These are phyloP conservation scores for Protodeltote pygarga DNA, from an alignment of 2,888 invertebrate species.

Conservation along the genomic window DNA sequence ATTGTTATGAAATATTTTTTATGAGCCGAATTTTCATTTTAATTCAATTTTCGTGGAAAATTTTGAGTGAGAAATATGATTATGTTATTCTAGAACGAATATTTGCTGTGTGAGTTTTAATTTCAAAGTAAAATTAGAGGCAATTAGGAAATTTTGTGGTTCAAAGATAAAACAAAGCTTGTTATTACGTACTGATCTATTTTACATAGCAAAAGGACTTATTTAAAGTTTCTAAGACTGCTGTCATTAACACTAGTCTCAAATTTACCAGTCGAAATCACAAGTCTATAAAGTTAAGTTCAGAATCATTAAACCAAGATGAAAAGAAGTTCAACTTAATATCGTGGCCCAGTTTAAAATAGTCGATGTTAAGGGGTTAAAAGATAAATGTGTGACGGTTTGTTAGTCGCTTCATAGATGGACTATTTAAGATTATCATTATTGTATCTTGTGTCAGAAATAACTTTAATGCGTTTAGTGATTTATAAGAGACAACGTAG, in stretches of 20 bases:
- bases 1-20: constrained; percentile 6
- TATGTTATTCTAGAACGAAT: background rate
- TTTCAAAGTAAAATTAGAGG: too few species aligned
- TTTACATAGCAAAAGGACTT: too few species aligned
- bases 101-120: background rate
- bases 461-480: constrained; percentile 39
- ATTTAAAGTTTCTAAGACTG: too few species aligned
- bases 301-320: background rate
- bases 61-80: background rate
- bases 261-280: too few species aligned
- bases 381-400: constrained; percentile 24
- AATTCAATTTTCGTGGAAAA: background rate
- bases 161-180: too few species aligned
- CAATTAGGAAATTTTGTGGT: too few species aligned
- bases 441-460: constrained; percentile 21
- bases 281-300: too few species aligned
- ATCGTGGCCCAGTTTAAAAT: background rate
- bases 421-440: constrained; percentile 39
- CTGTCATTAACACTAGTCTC: too few species aligned
- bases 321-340: background rate
- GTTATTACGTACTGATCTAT: too few species aligned
- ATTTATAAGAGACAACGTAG: constrained; percentile 26
- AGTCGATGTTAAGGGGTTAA: background rate
- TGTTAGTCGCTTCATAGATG: constrained; percentile 25
- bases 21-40: constrained; percentile 7